Evolutionary conservation across 2,888 invertebrate species (phyloP).

Genomic region (Mythimna ferrago): DNA sequence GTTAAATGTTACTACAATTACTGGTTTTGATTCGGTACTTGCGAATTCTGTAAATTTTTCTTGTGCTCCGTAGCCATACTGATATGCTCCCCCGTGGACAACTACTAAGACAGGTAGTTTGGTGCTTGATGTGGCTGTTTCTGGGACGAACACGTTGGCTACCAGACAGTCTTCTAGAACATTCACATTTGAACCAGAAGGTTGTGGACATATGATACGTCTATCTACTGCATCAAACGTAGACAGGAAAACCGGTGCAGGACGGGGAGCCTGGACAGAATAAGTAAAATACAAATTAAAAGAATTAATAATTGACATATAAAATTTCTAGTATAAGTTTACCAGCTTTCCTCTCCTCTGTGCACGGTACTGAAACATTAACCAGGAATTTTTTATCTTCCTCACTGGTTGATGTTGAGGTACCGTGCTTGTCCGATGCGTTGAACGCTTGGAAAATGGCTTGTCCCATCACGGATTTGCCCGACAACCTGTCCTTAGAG

Average conservation of each 20-base stretch:
- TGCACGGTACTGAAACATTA: too few relatives aligned
- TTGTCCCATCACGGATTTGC: too few relatives aligned
- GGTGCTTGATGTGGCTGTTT: conserved; percentile 61
- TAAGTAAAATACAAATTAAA: not conserved
- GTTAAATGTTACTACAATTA: conserved; percentile 76
- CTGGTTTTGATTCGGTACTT: conserved; percentile 58
- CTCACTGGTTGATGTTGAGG: too few relatives aligned
- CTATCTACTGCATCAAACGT: conserved; percentile 68
- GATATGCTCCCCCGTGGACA: conserved; percentile 84
- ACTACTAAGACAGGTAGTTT: conserved; percentile 80
- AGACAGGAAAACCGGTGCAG: conserved; percentile 68
- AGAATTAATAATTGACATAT: not conserved
- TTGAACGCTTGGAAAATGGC: too few relatives aligned
- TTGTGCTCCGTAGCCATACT: conserved; percentile 72
- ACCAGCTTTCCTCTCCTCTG: too few relatives aligned
- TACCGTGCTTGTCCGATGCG: too few relatives aligned
- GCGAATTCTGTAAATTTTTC: conserved; percentile 69
- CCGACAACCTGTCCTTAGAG: too few relatives aligned
- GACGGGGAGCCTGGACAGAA: conserved; percentile 70
- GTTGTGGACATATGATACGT: conserved; percentile 70
- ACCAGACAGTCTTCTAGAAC: conserved; percentile 78
- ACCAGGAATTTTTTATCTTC: too few relatives aligned
- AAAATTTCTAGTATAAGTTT: too few relatives aligned
- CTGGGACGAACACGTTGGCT: conserved; percentile 78
- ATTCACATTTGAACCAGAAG: not conserved